phyloP scores from a whole-genome alignment of 2,888 invertebrate species.

The Ophonus ardosiacus region DNA sequence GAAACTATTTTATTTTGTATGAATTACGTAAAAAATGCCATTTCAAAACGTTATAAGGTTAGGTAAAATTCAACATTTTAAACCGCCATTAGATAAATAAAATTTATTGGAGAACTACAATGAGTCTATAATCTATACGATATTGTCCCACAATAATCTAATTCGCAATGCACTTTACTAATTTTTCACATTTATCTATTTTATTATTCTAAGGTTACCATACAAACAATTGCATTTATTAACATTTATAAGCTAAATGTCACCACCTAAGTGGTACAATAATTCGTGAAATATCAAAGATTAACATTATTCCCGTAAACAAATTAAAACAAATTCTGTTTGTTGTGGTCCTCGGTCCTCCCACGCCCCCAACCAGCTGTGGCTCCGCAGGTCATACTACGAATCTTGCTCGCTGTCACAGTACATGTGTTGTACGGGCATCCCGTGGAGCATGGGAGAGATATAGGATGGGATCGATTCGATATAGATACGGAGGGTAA shows the following conservation, averaged over 20 bases:
- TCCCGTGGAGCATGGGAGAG: neutral
- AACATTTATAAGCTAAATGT: neutral
- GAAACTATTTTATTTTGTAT: no score
- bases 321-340: neutral
- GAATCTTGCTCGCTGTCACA: conserved; percentile 45
- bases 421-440: conserved; percentile 12
- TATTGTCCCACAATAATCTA: neutral
- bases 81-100: no score
- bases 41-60: no score
- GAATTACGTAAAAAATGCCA: no score
- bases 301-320: neutral
- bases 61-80: no score
- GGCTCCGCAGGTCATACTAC: neutral
- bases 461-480: neutral
- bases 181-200: neutral
- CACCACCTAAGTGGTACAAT: neutral
- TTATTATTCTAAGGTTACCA: neutral
- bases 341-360: neutral
- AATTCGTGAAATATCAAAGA: neutral
- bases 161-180: neutral
- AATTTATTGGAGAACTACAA: no score
- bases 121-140: neutral
- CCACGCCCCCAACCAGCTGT: neutral
- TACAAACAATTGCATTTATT: neutral
- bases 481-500: neutral